Conservation (phyloP, 2,888 invertebrate species). For the Diplazon laetatorius region DNA sequence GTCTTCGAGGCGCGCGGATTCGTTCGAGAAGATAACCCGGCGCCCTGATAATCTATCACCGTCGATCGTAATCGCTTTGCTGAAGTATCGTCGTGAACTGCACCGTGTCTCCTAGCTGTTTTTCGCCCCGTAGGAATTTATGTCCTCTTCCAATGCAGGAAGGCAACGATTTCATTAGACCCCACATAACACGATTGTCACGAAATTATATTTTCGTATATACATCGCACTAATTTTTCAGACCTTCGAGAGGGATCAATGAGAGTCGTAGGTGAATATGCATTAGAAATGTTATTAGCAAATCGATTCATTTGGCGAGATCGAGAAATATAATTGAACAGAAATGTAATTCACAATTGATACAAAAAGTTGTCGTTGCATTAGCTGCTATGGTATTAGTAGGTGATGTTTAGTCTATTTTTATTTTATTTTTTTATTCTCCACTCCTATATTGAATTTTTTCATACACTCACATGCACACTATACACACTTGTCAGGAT, state of each 20-base stretch:
- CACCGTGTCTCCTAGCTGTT: constrained; percentile 6
- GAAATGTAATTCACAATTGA: no score
- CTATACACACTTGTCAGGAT: no score
- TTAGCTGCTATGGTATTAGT: no score
- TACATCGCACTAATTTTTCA: not conserved
- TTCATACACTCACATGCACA: no score
- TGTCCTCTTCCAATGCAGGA: not conserved
- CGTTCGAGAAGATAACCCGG: constrained; percentile 46
- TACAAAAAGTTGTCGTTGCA: no score
- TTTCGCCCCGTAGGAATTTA: not conserved
- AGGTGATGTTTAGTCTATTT: no score
- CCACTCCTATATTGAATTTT: no score
- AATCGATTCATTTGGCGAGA: constrained; percentile 59
- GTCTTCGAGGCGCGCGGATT: constrained; percentile 52
- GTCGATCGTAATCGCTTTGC: constrained; percentile 59
- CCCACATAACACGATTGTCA: not conserved
- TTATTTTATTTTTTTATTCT: no score
- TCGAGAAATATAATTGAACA: no score
- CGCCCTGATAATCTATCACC: constrained; percentile 56
- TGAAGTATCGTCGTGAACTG: constrained; percentile 55
- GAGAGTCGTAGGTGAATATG: constrained; percentile 45
- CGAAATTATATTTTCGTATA: not conserved
- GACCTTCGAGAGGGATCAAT: constrained; percentile 4
- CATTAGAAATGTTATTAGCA: constrained; percentile 43
- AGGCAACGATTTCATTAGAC: constrained; percentile 35